A percentile compares a stretch with the other conserved stretches of the same genome.
Evolutionary conservation across 2,797 vertebrate species (phyloP).

Genomic region (Perdix hodgsoniae): DNA sequence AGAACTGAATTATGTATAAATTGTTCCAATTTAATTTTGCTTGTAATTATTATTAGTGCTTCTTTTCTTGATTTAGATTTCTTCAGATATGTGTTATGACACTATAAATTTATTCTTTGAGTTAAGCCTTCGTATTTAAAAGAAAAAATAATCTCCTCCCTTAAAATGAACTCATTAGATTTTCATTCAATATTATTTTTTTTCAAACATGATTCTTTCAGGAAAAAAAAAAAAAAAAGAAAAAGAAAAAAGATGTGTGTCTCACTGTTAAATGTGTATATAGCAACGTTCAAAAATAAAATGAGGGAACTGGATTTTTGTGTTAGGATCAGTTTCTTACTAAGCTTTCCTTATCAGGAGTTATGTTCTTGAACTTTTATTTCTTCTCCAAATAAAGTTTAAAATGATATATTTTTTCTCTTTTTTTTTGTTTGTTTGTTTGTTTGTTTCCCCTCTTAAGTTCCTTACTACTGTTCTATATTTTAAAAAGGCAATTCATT

Average conservation of each 20-base stretch:
- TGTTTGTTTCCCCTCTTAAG: neutral
- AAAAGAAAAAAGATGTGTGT: neutral
- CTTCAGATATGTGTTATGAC: neutral
- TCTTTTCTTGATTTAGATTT: neutral
- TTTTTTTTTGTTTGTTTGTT: neutral
- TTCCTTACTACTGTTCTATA: neutral
- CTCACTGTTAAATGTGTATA: neutral
- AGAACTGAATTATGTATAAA: neutral
- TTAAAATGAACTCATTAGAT: neutral
- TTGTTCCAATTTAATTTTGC: neutral
- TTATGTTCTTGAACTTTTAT: neutral
- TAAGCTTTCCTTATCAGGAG: neutral
- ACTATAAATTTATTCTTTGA: neutral
- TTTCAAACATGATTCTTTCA: neutral
- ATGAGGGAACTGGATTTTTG: neutral
- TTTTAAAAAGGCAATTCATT: neutral
- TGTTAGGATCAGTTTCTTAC: neutral
- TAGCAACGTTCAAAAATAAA: neutral
- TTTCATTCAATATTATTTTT: neutral
- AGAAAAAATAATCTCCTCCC: neutral
- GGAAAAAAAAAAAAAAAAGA: neutral
- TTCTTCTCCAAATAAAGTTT: neutral
- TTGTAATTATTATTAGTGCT: neutral
- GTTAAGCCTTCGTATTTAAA: neutral
- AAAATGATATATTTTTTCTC: neutral